Conservation (phyloP, 2,888 invertebrate genomes). For the Lepeophtheirus nordmannii region DNA sequence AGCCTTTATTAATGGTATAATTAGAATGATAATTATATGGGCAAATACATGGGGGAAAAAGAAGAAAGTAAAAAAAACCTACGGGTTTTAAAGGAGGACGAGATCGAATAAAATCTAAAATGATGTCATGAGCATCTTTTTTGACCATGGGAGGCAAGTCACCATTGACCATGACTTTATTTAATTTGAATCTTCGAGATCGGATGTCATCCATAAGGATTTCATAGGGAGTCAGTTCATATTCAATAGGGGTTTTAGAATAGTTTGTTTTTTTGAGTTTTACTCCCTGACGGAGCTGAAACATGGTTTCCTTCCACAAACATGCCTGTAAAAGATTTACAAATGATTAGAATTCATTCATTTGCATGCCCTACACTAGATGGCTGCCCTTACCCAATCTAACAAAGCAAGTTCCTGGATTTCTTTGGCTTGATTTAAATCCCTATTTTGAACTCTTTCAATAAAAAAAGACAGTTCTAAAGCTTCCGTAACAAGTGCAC, state of each 20-base stretch:
- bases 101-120: conserved; percentile 88
- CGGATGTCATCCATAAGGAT: conserved; percentile 91
- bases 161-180: conserved; percentile 59
- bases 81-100: conserved; percentile 82
- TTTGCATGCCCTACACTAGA: not conserved
- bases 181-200: conserved; percentile 67
- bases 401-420: conserved; percentile 67
- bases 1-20: not conserved
- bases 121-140: conserved; percentile 86
- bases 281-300: conserved; percentile 75
- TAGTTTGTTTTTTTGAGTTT: conserved; percentile 70
- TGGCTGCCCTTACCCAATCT: conserved; percentile 69
- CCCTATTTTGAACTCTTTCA: conserved; percentile 42
- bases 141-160: conserved; percentile 58
- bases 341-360: not conserved
- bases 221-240: conserved; percentile 90
- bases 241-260: conserved; percentile 43
- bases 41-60: not conserved
- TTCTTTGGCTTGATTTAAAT: conserved; percentile 34
- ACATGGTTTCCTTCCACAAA: conserved; percentile 89
- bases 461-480: conserved; percentile 77
- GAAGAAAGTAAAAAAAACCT: conserved; percentile 30
- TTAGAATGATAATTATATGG: not conserved
- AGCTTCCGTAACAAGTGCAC: conserved; percentile 79
- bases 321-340: conserved; percentile 50